Evolutionary conservation across 30 jellyfish, hydroid and myxozoan species (phyloP).

Genomic region (Hydractinia symbiolongicarpus): DNA sequence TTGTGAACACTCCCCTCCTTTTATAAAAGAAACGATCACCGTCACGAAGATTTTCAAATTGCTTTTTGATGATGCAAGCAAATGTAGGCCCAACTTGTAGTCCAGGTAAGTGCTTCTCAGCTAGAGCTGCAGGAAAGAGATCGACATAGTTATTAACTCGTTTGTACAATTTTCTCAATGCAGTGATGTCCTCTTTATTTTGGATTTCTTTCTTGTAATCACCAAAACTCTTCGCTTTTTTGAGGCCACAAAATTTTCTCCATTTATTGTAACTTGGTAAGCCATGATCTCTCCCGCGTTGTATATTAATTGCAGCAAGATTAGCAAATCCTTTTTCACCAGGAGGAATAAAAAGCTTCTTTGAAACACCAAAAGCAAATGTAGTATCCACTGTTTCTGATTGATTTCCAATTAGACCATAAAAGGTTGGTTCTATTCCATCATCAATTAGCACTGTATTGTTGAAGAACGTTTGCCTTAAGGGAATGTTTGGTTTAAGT

Average conservation of each 20-base stretch:
- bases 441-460: constrained; percentile 50
- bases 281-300: constrained; percentile 96
- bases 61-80: constrained; percentile 13
- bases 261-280: constrained; percentile 62
- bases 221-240: constrained; percentile 1
- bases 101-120: constrained; percentile 8
- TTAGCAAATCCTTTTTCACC: constrained; percentile 48
- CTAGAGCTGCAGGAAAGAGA: constrained; percentile 31
- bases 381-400: constrained; percentile 51
- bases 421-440: constrained; percentile 66
- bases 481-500: constrained; percentile 21
- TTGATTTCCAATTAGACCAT: constrained; percentile 54
- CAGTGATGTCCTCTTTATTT: neutral
- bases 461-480: constrained; percentile 34
- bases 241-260: constrained; percentile 31
- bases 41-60: constrained; percentile 25
- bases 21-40: constrained; percentile 49
- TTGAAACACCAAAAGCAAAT: constrained; percentile 19
- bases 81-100: constrained; percentile 31
- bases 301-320: constrained; percentile 78
- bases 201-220: constrained; percentile 23
- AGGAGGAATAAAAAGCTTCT: constrained; percentile 34
- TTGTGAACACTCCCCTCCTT: constrained; percentile 25
- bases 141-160: constrained; percentile 31
- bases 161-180: constrained; percentile 9